A percentile compares a stretch with the other conserved stretches of the same genome.
Evolutionary conservation across 2,113 vertebrate genomes (phyloP).

Genomic region (Onychostruthus taczanowskii): DNA sequence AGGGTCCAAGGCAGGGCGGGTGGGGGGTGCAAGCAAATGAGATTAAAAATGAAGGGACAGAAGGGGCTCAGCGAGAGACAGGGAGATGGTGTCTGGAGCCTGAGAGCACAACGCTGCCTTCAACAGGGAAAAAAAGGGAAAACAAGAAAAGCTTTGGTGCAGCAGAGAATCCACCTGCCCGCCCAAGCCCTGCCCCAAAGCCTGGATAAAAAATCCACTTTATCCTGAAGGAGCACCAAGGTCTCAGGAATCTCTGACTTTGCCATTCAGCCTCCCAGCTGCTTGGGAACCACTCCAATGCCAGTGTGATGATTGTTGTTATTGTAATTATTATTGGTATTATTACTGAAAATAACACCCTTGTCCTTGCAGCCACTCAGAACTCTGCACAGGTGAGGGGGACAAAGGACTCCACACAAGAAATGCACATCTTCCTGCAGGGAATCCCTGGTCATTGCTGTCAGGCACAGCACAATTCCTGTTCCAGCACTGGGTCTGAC

Average conservation of each 20-base stretch:
- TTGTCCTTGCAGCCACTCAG: background rate
- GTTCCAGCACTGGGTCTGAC: background rate
- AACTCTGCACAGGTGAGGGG: background rate
- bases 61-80: background rate
- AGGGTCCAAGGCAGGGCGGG: slow-evolving; percentile 30
- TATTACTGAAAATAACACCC: background rate
- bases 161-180: background rate
- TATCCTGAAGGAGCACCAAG: background rate
- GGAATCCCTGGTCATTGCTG: background rate
- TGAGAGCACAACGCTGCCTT: slow-evolving; percentile 32
- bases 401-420: background rate
- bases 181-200: background rate
- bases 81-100: background rate
- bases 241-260: background rate
- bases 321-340: background rate
- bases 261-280: background rate
- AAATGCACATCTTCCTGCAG: background rate
- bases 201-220: background rate
- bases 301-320: background rate
- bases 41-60: slow-evolving; percentile 48
- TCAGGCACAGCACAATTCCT: background rate
- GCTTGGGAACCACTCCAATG: background rate
- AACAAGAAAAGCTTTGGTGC: background rate
- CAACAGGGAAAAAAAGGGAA: background rate
- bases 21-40: slow-evolving; percentile 68